A percentile compares a stretch with the other conserved stretches of the same genome.
Evolutionary conservation across 2,113 vertebrate genomes (phyloP).

Genomic region (Phylloscopus whistleri): DNA sequence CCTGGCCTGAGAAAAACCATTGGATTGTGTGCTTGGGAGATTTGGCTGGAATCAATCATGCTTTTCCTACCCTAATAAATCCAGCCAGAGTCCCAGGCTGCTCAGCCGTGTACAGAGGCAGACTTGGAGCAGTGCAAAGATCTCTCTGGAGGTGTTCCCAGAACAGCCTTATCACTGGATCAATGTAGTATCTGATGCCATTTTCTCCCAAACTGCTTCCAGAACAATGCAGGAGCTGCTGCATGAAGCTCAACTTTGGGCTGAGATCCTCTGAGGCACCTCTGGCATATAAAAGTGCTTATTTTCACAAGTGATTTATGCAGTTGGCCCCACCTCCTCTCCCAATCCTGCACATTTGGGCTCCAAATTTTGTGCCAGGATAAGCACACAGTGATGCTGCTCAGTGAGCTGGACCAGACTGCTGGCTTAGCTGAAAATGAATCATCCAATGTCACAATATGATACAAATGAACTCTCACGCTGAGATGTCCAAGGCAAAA

Average conservation of each 20-base stretch:
- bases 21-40: neutral
- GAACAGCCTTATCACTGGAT: neutral
- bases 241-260: neutral
- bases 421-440: neutral
- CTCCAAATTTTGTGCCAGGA: neutral
- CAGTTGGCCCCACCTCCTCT: neutral
- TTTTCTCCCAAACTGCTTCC: neutral
- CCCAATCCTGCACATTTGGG: rapidly evolving
- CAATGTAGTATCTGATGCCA: neutral
- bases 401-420: neutral
- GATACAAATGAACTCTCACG: no score
- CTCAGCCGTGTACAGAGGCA: neutral
- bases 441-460: neutral
- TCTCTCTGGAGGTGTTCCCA: neutral
- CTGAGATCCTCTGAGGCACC: neutral
- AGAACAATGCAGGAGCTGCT: neutral
- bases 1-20: neutral
- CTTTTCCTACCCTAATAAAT: neutral
- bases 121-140: neutral
- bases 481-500: no score
- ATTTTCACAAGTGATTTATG: neutral
- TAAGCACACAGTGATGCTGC: neutral
- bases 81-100: neutral
- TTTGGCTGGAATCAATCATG: neutral
- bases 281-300: neutral